phyloP scores from a whole-genome alignment of 1,140 invertebrate species.

The Oryctes rhinoceros region DNA sequence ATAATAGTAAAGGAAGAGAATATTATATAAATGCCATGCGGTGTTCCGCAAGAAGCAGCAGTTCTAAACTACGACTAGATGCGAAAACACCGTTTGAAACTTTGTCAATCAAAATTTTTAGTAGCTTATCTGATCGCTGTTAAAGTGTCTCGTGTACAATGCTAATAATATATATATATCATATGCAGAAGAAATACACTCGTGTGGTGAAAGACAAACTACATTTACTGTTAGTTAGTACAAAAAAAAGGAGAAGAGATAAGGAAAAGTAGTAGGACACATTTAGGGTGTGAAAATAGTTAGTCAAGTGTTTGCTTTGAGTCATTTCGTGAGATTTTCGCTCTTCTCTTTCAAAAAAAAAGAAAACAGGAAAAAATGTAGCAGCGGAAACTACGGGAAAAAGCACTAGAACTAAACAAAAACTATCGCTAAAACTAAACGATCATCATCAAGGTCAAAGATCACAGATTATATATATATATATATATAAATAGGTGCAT shows the following conservation, averaged over 20 bases:
- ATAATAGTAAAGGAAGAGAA: slow-evolving; percentile 30
- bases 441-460: slow-evolving; percentile 56
- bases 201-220: slow-evolving; percentile 2
- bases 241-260: no score
- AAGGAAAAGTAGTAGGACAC: background rate
- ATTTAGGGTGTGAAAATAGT: slow-evolving; percentile 8
- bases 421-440: slow-evolving; percentile 60
- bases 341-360: background rate
- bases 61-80: slow-evolving; percentile 45
- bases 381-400: slow-evolving; percentile 65
- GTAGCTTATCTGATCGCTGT: background rate
- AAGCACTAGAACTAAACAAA: slow-evolving; percentile 63
- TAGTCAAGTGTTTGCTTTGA: slow-evolving; percentile 5
- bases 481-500: background rate
- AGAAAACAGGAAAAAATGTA: slow-evolving; percentile 40
- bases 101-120: background rate
- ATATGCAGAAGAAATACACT: slow-evolving; percentile 6
- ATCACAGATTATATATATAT: slow-evolving; percentile 50
- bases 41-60: slow-evolving; percentile 53
- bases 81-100: slow-evolving; percentile 1
- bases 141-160: no score
- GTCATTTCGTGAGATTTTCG: slow-evolving; percentile 38
- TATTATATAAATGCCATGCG: slow-evolving; percentile 55
- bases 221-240: background rate
- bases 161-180: background rate